Evolutionary conservation across 1,140 invertebrate genomes (phyloP), one percentile per base, ranked within the genome.

Genomic region (Cephus cinctus): DNA sequence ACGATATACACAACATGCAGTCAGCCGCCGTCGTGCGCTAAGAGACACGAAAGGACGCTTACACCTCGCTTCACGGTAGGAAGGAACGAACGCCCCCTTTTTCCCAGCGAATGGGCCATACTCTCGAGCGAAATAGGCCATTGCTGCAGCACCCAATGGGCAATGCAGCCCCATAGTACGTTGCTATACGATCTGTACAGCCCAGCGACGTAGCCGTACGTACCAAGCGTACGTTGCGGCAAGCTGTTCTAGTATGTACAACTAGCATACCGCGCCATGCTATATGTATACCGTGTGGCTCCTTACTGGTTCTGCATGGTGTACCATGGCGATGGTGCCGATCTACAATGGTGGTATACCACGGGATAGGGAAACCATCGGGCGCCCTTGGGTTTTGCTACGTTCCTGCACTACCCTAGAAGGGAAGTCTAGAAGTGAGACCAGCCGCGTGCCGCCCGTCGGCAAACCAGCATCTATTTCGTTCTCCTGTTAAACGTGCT

Each of bases 101-200:
- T 71, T 67, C 61, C 56, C 58, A 62, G 52, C 53, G 67, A 77
- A 76, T 76, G 70, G 72, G 67, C 75, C 73, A 71, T 77, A 71
- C 67, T 72, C 71, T 76, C 63, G 61, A 70, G 63, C 61, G 66
- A 70, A 76, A 75, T 76, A 75, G 73, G 67, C 73, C 67, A 77
- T 75, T 72, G 64, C 69, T 68, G 67, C 60, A 72, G 61, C 69
- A 71, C 61, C 62, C 73, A 75, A 77, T 75, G 70, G 70, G 65
- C 67, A 70, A 74, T 75, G 69, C 67, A 71, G 63, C 61, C 60
- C 50, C 56, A 59, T 51, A n/a, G n/a, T n/a, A n/a, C n/a, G n/a
- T n/a, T n/a, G n/a, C n/a, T n/a, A n/a, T n/a, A n/a, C n/a, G n/a
- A n/a, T n/a, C n/a, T n/a, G n/a, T n/a, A n/a, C n/a, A n/a, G n/a